Evolutionary conservation across 2,888 invertebrate species (phyloP).

Genomic region (Hypomecis punctinalis): DNA sequence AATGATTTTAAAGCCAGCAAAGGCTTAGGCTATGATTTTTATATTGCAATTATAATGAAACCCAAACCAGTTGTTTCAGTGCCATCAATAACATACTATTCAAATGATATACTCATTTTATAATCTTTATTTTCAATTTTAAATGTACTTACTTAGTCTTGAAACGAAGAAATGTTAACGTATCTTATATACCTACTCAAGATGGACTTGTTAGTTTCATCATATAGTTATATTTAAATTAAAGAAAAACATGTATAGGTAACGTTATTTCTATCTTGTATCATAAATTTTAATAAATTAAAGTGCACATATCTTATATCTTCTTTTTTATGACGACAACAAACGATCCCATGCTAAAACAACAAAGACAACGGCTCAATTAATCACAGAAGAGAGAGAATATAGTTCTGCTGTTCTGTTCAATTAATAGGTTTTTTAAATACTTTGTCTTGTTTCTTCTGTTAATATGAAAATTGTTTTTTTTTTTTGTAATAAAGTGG

Average conservation of each 20-base stretch:
- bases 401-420: too few relatives aligned
- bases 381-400: too few relatives aligned
- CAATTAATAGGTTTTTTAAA: too few relatives aligned
- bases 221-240: conserved; percentile 36
- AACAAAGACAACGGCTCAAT: too few relatives aligned
- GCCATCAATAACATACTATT: conserved; percentile 45
- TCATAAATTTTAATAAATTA: conserved; percentile 72
- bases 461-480: too few relatives aligned
- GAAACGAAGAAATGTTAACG: conserved; percentile 33
- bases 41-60: neutral
- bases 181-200: conserved; percentile 37
- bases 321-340: conserved; percentile 21
- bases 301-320: conserved; percentile 69
- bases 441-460: too few relatives aligned
- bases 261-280: conserved; percentile 61
- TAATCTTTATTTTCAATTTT: conserved; percentile 39
- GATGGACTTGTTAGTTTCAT: conserved; percentile 37
- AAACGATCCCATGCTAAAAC: too few relatives aligned
- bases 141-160: conserved; percentile 38
- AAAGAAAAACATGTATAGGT: conserved; percentile 43
- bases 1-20: conserved; percentile 1
- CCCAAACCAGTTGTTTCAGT: conserved; percentile 40
- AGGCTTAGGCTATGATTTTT: conserved; percentile 29
- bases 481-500: too few relatives aligned
- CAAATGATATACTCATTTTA: conserved; percentile 47